These are phyloP conservation scores for Eueremaeus valkanovi DNA, from an alignment of 2,888 invertebrate species.

Conservation along the genomic window DNA sequence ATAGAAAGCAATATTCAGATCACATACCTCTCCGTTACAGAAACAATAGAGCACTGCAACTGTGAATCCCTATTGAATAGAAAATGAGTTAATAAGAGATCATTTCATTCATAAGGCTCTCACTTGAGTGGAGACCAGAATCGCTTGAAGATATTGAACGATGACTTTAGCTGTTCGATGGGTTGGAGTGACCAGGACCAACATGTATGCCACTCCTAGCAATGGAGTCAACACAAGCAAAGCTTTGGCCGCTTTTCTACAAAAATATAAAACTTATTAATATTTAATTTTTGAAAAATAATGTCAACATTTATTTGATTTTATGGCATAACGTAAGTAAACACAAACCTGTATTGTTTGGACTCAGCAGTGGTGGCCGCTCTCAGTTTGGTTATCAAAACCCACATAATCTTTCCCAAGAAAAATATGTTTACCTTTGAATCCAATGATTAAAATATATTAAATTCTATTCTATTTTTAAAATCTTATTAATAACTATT, in stretches of 20 bases:
- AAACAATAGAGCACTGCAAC: conserved; percentile 90
- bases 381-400: conserved; percentile 84
- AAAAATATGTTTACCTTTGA: conserved; percentile 53
- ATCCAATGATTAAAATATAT: too few species aligned
- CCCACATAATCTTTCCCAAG: conserved; percentile 60
- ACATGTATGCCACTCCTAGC: conserved; percentile 82
- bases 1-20: conserved; percentile 56
- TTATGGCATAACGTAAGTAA: background rate
- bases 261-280: too few species aligned
- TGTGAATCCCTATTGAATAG: conserved; percentile 68
- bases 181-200: conserved; percentile 70
- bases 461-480: conserved; percentile 48
- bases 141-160: conserved; percentile 72
- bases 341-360: conserved; percentile 63
- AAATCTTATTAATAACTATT: conserved; percentile 54
- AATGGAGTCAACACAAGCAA: conserved; percentile 86
- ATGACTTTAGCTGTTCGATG: conserved; percentile 66
- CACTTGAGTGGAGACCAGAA: conserved; percentile 86
- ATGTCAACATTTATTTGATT: too few species aligned
- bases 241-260: conserved; percentile 82
- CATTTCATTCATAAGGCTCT: conserved; percentile 48
- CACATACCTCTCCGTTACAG: conserved; percentile 73
- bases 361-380: conserved; percentile 86
- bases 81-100: too few species aligned
- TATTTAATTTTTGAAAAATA: too few species aligned